Evolutionary conservation across 92 coral and sea anemone genomes (phyloP).

Genomic region (Parazoanthus atlanticus): DNA sequence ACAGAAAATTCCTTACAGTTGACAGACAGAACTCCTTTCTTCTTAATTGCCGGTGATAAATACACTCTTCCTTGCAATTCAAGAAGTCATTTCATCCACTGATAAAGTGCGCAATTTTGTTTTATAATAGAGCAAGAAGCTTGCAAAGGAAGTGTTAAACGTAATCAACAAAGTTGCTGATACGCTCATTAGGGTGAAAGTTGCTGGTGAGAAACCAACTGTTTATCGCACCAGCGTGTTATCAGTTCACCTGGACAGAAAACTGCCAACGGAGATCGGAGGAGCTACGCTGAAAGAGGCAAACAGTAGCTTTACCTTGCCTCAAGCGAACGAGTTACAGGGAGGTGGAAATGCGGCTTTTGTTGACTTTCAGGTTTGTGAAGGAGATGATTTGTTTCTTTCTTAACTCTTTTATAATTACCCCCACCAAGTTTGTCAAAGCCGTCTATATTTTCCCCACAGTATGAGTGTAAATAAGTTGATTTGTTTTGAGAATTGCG

Average conservation of each 20-base stretch:
- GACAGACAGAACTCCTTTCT: too few species aligned
- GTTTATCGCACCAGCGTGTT: background rate
- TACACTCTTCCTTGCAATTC: too few species aligned
- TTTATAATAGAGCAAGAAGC: constrained; percentile 6
- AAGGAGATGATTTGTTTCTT: too few species aligned
- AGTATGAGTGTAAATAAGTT: too few species aligned
- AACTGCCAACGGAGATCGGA: background rate
- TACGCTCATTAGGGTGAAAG: constrained; percentile 11
- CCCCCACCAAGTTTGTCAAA: background rate
- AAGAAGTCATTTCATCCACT: too few species aligned
- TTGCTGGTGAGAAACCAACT: constrained; percentile 33
- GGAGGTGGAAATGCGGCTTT: constrained; percentile 12
- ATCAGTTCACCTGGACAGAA: constrained; percentile 28
- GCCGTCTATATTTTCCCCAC: background rate
- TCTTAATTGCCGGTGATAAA: too few species aligned
- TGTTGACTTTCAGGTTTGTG: constrained; percentile 26
- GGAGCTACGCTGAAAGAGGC: constrained; percentile 27
- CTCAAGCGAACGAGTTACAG: background rate
- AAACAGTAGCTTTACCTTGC: constrained; percentile 31
- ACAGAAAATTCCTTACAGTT: too few species aligned
- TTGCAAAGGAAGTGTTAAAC: background rate
- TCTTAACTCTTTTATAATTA: background rate
- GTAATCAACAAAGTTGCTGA: constrained; percentile 3
- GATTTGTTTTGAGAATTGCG: too few species aligned
- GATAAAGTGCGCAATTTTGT: too few species aligned